These are phyloP conservation scores for Periophthalmus magnuspinnatus DNA, from an alignment of 2,797 vertebrate genomes.

Conservation along the genomic window DNA sequence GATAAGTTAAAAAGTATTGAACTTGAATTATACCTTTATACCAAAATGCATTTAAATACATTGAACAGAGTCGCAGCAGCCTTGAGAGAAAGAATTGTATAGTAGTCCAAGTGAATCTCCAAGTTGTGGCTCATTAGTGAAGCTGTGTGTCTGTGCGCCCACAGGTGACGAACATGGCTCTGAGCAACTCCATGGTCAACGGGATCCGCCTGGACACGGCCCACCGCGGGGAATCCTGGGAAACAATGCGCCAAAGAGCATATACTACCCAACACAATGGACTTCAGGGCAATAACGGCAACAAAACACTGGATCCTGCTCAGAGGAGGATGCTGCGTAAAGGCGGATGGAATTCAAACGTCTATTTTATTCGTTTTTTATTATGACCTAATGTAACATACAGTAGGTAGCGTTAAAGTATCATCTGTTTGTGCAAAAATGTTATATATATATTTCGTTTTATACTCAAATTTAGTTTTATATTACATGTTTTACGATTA, in stretches of 20 bases:
- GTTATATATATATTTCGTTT: background rate
- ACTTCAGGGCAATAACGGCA: slow-evolving; percentile 21
- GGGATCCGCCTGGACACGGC: slow-evolving; percentile 42
- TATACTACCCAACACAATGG: slow-evolving; percentile 37
- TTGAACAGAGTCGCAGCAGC: background rate
- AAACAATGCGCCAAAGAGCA: slow-evolving; percentile 22
- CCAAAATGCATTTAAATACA: background rate
- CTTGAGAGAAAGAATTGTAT: background rate
- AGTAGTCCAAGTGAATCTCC: background rate
- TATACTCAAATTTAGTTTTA: background rate
- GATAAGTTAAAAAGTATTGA: background rate
- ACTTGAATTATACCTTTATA: background rate
- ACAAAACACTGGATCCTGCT: slow-evolving; percentile 4
- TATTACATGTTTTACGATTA: background rate
- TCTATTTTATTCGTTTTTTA: background rate
- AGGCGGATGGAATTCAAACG: background rate
- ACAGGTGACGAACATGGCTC: slow-evolving; percentile 68
- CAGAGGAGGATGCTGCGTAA: background rate
- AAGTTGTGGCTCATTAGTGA: background rate
- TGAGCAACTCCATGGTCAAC: slow-evolving; percentile 75
- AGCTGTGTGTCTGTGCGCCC: slow-evolving; percentile 56
- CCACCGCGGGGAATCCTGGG: slow-evolving; percentile 24
- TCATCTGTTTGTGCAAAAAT: background rate
- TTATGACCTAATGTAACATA: background rate
- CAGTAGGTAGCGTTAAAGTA: background rate